Evolutionary conservation across 2,797 vertebrate species (phyloP), one percentile per base, ranked within the genome.

Genomic region (Notoglanidium macrostoma): DNA sequence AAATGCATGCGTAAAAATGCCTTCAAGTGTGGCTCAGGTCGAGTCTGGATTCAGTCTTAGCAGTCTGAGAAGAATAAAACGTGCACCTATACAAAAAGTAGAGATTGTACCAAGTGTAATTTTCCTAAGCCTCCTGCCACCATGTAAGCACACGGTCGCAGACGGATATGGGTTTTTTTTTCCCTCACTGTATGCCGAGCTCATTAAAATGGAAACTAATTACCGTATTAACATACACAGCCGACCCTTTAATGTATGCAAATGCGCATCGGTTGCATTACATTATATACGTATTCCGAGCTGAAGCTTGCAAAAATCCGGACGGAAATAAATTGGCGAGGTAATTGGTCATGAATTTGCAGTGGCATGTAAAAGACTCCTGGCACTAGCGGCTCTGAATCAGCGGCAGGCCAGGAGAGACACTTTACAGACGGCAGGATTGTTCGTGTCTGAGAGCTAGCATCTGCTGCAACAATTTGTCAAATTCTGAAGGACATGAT

Each of bases 121-220:
- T 54, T 78, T 78, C 19, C n/a, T 55, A 57, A 35, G 29, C 51
- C 49, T 77, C 6, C 51, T 26, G 49, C 15, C 74, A 54, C 17
- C 29, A 21, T 49, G 21, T 23, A 35, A 78, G 10, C 51, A 79
- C 77, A 35, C 46, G 9, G 23, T 15, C 46, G n/a, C 72, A 49
- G 14, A 26, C 1, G 67, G 10, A 70, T 26, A 51, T 73, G 72
- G 46, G 21, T 2, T n/a, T 51, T 23, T 2, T n/a, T 29, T 23
- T 44, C 44, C 17, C 49, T 44, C 9, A 7, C 59, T 77, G 85
- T 80, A 87, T 65, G 67, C 88, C 73, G 73, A 70, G 77, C 88
- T 90, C 88, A 87, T 89, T 90, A 88, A 74, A 89, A 91, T 61
- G 29, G 65, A 57, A 89, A 90, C 67, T 89, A 91, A 91, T 91